Percentiles rank a stretch among this genome's conserved stretches.
Evolutionary conservation across 2,797 vertebrate genomes (phyloP).

Genomic region (Macroramphosus scolopax): DNA sequence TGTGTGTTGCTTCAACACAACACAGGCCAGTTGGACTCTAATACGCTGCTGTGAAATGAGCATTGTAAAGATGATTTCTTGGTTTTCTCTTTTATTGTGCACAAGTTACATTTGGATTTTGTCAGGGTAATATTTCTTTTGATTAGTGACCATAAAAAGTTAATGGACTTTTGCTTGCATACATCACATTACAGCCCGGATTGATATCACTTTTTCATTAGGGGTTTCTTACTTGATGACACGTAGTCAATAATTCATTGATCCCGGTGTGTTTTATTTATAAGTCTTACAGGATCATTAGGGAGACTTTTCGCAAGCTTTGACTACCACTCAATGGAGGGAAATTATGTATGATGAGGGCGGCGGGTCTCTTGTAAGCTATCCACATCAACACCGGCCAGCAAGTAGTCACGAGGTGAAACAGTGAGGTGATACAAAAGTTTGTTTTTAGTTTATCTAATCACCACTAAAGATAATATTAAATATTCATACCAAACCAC

Average conservation of each 20-base stretch:
- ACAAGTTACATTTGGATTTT: conserved; percentile 33
- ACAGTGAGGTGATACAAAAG: conserved; percentile 3
- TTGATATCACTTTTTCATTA: conserved; percentile 63
- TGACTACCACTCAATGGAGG: conserved; percentile 55
- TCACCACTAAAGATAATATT: no score
- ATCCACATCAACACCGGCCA: conserved; percentile 32
- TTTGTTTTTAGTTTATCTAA: no score
- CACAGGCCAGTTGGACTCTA: conserved; percentile 1
- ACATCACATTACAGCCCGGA: conserved; percentile 35
- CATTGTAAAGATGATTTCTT: conserved; percentile 49
- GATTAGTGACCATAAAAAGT: conserved; percentile 47
- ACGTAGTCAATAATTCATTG: conserved; percentile 73
- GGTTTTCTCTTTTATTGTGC: conserved; percentile 36
- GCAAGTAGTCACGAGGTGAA: conserved; percentile 13
- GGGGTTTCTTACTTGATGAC: conserved; percentile 65
- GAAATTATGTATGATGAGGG: conserved; percentile 60
- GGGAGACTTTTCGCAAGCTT: conserved; percentile 58
- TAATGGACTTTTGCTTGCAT: conserved; percentile 61
- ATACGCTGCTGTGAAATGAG: no score
- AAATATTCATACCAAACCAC: conserved; percentile 2
- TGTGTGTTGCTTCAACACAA: neutral
- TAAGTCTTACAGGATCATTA: conserved; percentile 67
- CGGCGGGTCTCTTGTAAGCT: no score
- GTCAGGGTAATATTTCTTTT: conserved; percentile 35
- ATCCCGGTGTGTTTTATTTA: conserved; percentile 74